phyloP scores from a whole-genome alignment of 2,797 vertebrate genomes.

The Sebastolobus altivelis region DNA sequence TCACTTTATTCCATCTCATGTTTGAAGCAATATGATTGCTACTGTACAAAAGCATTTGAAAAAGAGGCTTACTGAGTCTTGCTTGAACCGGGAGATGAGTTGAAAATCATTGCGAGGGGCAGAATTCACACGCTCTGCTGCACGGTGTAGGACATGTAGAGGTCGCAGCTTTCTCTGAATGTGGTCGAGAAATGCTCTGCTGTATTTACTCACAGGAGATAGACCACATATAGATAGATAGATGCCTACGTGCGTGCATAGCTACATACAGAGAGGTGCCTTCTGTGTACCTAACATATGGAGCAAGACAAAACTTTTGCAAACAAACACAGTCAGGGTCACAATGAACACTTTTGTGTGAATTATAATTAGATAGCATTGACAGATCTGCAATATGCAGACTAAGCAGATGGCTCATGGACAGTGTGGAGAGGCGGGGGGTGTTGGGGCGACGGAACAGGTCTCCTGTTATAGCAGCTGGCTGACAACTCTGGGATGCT shows the following conservation, averaged over 20 bases:
- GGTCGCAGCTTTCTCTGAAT: conserved; percentile 61
- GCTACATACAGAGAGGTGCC: conserved; percentile 19
- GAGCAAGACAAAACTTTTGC: conserved; percentile 56
- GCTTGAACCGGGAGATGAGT: conserved; percentile 35
- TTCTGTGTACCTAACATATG: conserved; percentile 41
- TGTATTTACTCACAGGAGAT: conserved; percentile 32
- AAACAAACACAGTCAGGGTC: conserved; percentile 66
- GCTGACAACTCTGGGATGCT: conserved; percentile 49
- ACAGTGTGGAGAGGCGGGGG: conserved; percentile 51
- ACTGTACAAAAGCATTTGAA: conserved; percentile 12
- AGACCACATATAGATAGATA: conserved; percentile 9
- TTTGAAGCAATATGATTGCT: conserved; percentile 21
- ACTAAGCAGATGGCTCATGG: conserved; percentile 76
- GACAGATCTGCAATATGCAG: conserved; percentile 76
- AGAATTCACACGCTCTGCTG: conserved; percentile 54
- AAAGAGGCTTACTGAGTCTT: conserved; percentile 10
- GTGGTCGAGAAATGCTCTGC: conserved; percentile 23
- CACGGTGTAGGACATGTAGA: conserved; percentile 63
- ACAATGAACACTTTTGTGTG: conserved; percentile 63
- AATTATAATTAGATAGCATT: conserved; percentile 73
- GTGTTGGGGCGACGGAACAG: conserved; percentile 37
- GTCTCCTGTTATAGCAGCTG: conserved; percentile 67
- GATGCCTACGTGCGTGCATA: not conserved
- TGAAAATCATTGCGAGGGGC: conserved; percentile 47
- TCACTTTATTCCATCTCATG: conserved; percentile 28